Evolutionary conservation across 2,113 vertebrate species (phyloP).

Genomic region (Melanocharis versteri): DNA sequence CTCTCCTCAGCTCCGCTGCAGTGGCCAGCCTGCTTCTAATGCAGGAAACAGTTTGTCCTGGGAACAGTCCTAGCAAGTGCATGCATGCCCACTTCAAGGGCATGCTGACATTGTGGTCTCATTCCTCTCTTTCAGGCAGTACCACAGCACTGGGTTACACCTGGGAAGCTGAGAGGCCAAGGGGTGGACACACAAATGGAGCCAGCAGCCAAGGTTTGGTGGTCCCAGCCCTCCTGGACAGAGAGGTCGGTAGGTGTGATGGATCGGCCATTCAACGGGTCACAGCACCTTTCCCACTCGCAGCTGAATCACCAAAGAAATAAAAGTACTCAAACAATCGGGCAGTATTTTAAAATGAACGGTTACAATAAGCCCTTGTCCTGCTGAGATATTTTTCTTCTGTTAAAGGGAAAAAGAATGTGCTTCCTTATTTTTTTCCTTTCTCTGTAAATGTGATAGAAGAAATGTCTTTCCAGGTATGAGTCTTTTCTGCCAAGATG

Average conservation of each 20-base stretch:
- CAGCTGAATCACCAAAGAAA: neutral
- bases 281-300: neutral
- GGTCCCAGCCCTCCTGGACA: neutral
- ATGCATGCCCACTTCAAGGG: fast-evolving
- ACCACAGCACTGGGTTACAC: neutral
- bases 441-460: neutral
- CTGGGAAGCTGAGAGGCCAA: neutral
- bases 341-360: conserved; percentile 24
- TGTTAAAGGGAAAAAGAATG: neutral
- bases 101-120: neutral
- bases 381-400: neutral
- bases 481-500: neutral
- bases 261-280: neutral
- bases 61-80: neutral
- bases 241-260: neutral
- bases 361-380: neutral
- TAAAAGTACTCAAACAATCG: neutral
- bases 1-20: neutral
- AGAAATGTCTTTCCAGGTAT: neutral
- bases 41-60: neutral
- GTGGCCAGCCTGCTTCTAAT: neutral
- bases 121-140: neutral
- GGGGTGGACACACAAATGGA: neutral
- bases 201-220: neutral
- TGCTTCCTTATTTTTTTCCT: neutral